These are phyloP conservation scores for Drosophila testacea DNA, from an alignment of 2,888 invertebrate species.

Conservation along the genomic window DNA sequence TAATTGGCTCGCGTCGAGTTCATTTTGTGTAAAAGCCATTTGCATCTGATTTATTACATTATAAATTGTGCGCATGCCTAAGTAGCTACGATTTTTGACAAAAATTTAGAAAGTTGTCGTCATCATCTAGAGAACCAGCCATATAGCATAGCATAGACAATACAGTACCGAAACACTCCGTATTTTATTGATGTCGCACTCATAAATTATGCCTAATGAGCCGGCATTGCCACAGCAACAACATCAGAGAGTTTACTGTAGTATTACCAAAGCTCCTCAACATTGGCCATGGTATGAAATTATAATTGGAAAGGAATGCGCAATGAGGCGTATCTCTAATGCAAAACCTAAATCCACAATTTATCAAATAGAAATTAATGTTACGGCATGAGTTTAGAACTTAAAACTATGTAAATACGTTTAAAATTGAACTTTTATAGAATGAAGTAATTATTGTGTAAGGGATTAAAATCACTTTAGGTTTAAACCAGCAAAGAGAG, in stretches of 20 bases:
- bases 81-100: constrained; percentile 71
- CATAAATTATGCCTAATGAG: constrained; percentile 78
- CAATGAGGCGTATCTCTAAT: constrained; percentile 64
- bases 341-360: constrained; percentile 52
- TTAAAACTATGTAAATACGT: not conserved
- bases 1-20: constrained; percentile 71
- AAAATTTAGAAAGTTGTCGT: constrained; percentile 71
- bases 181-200: constrained; percentile 67
- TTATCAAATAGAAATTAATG: constrained; percentile 1
- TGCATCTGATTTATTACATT: constrained; percentile 73
- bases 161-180: constrained; percentile 22
- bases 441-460: too few relatives aligned
- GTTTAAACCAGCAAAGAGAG: too few relatives aligned
- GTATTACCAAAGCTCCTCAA: constrained; percentile 22
- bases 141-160: constrained; percentile 9
- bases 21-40: constrained; percentile 69
- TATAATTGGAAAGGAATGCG: constrained; percentile 74
- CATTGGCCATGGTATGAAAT: constrained; percentile 50
- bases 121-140: constrained; percentile 31
- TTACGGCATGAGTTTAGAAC: not conserved
- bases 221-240: constrained; percentile 33
- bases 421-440: too few relatives aligned
- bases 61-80: constrained; percentile 79
- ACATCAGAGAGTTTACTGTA: constrained; percentile 20
- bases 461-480: too few relatives aligned